Evolutionary conservation across 2,888 invertebrate species (phyloP), one percentile per base, ranked within the genome.

Genomic region (Oasisia sp.): DNA sequence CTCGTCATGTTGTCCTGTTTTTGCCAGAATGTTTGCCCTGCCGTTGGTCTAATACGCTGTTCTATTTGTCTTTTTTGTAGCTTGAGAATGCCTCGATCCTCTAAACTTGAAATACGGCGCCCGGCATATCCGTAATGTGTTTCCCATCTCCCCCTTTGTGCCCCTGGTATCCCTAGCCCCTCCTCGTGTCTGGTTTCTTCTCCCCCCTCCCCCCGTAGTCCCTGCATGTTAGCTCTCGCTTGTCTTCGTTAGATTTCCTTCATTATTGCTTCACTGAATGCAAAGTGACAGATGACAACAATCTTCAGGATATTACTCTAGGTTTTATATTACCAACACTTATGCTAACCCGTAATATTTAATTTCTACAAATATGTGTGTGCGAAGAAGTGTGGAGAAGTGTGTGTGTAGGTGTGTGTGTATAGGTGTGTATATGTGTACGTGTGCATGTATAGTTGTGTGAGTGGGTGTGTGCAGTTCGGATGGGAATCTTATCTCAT

Each of bases 21-120:
- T 74, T 74, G 74, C 27, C 74, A 74, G 74, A 74, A 74, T 27
- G 74, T 74, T 74, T n/a, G 0, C 27, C 19, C 50, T 50, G 50
- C 74, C 2, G 5, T 27, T 74, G n/a, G 74, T 19, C 74, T 74
- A 74, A 74, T 74, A n/a, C 27, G 74, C 74, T 74, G 74, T 74
- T 74, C 74, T 74, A n/a, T 74, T 74, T 74, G 74, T 74, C 74
- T 74, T 74, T 74, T 74, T 74, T 74, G 74, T 74, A 74, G 74
- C 74, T 74, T 74, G 74, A 74, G 7, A 74, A 74, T 74, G 74
- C 14, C 74, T 74, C 74, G 74, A 74, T 74, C 74, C 74, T 74
- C 19, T 74, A 74, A 74, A 74, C 74, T 74, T 74, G 74, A 74
- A 74, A 74, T 74, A 74, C 74, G 74, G 74, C 74, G 27, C 74